A percentile compares a stretch with the other conserved stretches of the same genome.
phyloP scores from a whole-genome alignment of 2,888 invertebrate species.

The Trisateles emortualis region DNA sequence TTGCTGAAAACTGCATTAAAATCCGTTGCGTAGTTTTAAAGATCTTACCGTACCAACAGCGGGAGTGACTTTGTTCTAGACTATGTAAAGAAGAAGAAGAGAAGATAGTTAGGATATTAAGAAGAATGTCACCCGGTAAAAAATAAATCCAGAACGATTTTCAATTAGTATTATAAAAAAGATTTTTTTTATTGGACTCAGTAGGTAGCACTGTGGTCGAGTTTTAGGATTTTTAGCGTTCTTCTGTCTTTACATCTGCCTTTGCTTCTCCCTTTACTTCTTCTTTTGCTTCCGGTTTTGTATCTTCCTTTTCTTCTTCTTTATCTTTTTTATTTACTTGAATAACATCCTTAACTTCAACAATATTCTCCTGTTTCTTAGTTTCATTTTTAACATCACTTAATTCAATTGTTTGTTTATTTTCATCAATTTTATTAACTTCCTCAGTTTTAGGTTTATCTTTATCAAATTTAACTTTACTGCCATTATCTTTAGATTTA shows the following conservation, averaged over 20 bases:
- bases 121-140: too few relatives aligned
- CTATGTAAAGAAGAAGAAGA: too few relatives aligned
- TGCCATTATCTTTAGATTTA: constrained; percentile 9
- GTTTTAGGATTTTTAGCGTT: not conserved
- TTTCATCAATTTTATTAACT: not conserved
- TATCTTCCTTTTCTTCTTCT: not conserved
- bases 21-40: too few relatives aligned
- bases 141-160: too few relatives aligned
- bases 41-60: too few relatives aligned
- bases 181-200: too few relatives aligned
- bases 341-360: not conserved
- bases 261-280: not conserved
- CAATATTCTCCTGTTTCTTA: not conserved
- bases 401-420: not conserved
- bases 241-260: not conserved
- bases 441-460: not conserved
- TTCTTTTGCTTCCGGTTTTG: not conserved
- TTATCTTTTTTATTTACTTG: not conserved
- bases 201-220: too few relatives aligned
- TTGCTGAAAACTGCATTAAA: too few relatives aligned
- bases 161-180: too few relatives aligned
- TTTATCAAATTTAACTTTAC: not conserved
- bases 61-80: too few relatives aligned
- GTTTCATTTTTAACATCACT: not conserved
- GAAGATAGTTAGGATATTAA: too few relatives aligned